Evolutionary conservation across 2,888 invertebrate species (phyloP), one percentile per base, ranked within the genome.

Genomic region (Papilio elwesi): DNA sequence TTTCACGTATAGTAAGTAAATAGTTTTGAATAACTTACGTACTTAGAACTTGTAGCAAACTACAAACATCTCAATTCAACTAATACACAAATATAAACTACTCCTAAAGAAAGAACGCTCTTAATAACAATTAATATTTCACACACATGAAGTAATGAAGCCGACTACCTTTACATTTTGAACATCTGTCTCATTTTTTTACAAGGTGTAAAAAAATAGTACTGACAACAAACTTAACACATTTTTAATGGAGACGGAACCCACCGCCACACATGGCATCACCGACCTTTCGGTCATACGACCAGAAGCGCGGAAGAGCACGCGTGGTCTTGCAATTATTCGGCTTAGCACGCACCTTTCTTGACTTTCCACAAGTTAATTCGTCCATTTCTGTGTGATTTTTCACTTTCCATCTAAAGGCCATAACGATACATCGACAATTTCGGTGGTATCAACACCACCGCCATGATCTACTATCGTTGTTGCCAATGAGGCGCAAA

Each of bases 61-160:
- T 26, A 71, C 55, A 48, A 71, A 51, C 49, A 71, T 59, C 36
- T 65, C 38, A 36, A 48, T 12, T 55, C 64, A 55, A 65, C 57
- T 66, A 71, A 71, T 71, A 47, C 47, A 71, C 66, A 48, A 66
- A 57, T 43, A 52, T 66, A 38, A 49, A 71, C 65, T 71, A 71
- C 70, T 47, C 53, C 68, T 68, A 68, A 72, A 63, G 55, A 36
- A 68, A 72, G 68, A 15, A 38, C 48, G 16, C 49, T 68, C 53
- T 47, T 67, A 11, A 8, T 16, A 71, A 53, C 47, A 47, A 72
- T 62, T 52, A 51, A 52, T 47, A 67, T 52, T 66, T 51, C 26
- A 62, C 53, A 67, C 59, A 38, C 15, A 49, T 36, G n/a, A 38
- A 55, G 26, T 48, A 68, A 49, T 65, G 7, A 12, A 65, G 10